Conservation (phyloP, 2,888 invertebrate species). For the Pogonocherus hispidulus region DNA sequence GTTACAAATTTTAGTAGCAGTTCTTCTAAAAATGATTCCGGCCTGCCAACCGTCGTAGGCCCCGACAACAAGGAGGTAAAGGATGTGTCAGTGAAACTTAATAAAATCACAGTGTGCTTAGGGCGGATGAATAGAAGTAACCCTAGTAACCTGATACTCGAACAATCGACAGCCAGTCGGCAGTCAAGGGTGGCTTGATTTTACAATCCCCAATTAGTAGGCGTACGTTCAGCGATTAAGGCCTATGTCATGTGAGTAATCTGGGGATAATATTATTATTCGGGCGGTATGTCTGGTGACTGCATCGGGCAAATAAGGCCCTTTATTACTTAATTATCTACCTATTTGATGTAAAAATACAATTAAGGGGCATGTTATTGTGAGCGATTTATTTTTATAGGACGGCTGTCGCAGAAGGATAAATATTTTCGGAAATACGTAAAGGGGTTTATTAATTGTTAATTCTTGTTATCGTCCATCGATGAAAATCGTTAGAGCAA, state of each 20-base stretch:
- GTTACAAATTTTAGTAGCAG: too few relatives aligned
- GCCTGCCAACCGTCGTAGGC: slow-evolving; percentile 15
- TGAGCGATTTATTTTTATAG: slow-evolving; percentile 6
- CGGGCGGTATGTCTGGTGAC: slow-evolving; percentile 27
- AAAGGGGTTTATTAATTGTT: neutral
- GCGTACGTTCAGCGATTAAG: slow-evolving; percentile 58
- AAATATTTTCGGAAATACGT: neutral
- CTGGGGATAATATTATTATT: slow-evolving; percentile 51
- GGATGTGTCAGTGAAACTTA: slow-evolving; percentile 52
- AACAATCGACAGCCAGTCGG: slow-evolving; percentile 60
- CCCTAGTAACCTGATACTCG: slow-evolving; percentile 59
- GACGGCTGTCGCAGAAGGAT: neutral
- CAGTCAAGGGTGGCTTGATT: slow-evolving; percentile 65
- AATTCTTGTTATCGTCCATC: neutral
- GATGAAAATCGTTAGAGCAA: neutral
- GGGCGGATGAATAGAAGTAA: slow-evolving; percentile 56
- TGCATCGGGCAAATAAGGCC: slow-evolving; percentile 44
- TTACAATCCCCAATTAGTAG: slow-evolving; percentile 66
- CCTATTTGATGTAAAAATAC: slow-evolving; percentile 42
- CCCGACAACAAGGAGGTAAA: slow-evolving; percentile 34
- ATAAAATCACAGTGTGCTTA: slow-evolving; percentile 56
- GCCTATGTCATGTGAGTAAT: slow-evolving; percentile 54
- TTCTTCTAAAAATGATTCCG: slow-evolving; percentile 1
- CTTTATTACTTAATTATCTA: slow-evolving; percentile 45
- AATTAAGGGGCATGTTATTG: slow-evolving; percentile 31